Evolutionary conservation across 1,140 invertebrate species (phyloP), one percentile per base, ranked within the genome.

Genomic region (Drosophila bifasciata): DNA sequence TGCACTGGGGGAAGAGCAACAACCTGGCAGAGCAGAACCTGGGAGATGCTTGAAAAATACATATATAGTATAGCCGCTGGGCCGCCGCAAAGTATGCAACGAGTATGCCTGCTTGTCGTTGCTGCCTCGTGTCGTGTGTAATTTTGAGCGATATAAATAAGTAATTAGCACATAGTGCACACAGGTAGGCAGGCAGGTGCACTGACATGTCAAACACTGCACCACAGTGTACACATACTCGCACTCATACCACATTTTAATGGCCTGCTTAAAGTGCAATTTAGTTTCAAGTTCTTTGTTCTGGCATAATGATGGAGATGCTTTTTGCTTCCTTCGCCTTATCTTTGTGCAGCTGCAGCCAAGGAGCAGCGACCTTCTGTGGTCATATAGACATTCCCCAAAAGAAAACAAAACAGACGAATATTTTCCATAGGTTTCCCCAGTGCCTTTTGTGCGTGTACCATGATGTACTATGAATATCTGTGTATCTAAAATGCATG

Each of bases 141-240:
- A 46, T 60, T 75, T 41, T 75, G 64, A 69, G 72, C 63, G 39
- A 57, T 68, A 76, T 76, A 76, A 76, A 76, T 76, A 76, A 76
- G 73, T 76, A 76, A 76, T 76, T 76, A 76, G 73, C 64, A 62
- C 72, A 76, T 75, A 67, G 72, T 68, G 71, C 48, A 52, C 46
- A 67, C 28, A 28, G 25, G 19, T 19, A 3, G 2, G 3, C 19
- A 1, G 19, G 19, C 19, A 28, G 48, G 60, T 63, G 61, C 61
- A 58, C 60, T 63, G 53, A 48, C 61, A 41, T 44, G 28, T 41
- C 49, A 68, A 68, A 56, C 62, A 53, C 39, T 45, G 2, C 61
- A 36, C 61, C 61, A 28, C 3, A 7, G 19, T 23, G 16, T 36
- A 40, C 58, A 41, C 50, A 32, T 13, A 49, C 21, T 19, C 28